Conservation (phyloP, 2,113 vertebrate species). For the Podarcis muralis region DNA sequence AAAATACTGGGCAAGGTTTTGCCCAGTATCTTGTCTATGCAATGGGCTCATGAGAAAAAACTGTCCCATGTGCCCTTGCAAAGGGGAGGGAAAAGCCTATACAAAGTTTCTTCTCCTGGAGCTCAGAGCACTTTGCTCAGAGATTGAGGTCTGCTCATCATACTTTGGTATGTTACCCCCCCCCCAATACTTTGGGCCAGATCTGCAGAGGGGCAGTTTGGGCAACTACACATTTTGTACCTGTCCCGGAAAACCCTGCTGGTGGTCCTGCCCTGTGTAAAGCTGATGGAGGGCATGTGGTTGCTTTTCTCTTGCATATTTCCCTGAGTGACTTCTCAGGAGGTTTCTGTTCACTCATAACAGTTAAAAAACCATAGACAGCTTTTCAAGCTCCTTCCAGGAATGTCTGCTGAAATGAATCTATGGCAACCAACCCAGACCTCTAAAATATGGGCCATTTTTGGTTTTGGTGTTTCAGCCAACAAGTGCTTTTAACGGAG, state of each 20-base stretch:
- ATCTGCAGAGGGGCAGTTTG: neutral
- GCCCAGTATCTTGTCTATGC: too few relatives aligned
- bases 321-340: neutral
- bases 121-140: too few relatives aligned
- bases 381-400: constrained; percentile 15
- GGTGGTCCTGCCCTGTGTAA: too few relatives aligned
- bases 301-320: neutral
- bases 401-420: neutral
- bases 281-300: too few relatives aligned
- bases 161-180: too few relatives aligned
- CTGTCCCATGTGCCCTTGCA: too few relatives aligned
- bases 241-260: neutral
- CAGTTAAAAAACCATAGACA: neutral
- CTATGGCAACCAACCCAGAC: neutral
- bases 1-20: too few relatives aligned
- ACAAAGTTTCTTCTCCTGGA: too few relatives aligned
- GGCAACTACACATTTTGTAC: neutral
- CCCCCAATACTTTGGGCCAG: neutral
- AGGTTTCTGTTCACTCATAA: neutral
- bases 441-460: neutral
- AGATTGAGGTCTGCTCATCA: too few relatives aligned
- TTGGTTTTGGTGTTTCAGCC: constrained; percentile 25
- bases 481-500: constrained; percentile 22
- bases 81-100: too few relatives aligned
- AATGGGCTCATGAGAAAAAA: too few relatives aligned